Evolutionary conservation across 64 coral and sea anemone genomes (phyloP), one percentile per base, ranked within the genome.

Genomic region (Pocillopora damicornis): DNA sequence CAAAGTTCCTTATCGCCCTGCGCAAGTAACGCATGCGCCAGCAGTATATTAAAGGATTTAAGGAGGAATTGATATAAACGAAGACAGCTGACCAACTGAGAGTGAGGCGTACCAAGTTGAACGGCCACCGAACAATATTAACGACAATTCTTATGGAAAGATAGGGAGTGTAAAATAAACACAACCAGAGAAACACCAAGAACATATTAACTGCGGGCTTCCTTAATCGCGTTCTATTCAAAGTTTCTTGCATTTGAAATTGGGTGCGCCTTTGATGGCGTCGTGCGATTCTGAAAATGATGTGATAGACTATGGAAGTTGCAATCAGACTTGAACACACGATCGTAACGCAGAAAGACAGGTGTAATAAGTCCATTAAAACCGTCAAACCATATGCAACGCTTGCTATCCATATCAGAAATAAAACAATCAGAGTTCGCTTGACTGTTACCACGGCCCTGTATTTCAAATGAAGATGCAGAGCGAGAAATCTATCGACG

Each of bases 391-490:
- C 80, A 18, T 51, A 83, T 11, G 35, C 15, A 13, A 83, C 9
- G 42, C 80, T 67, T 83, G 60, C 35, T 14, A 51, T 63, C 78
- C 78, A 90, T 11, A 83, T 63, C 1, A 59, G 4, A 10, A 61
- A 51, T 10, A 90, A 59, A 7, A 42, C 6, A 35, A 18, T 75
- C 15, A 60, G 5, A 1, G 69, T 61, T 5, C 79, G 77, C 30
- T 35, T 12, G 12, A 75, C 2, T n/a, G 88, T 90, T 1, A 90
- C 69, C 2, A 90, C 34, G 3, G 35, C 26, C 11, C 11, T 34
- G 37, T 90, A 90, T 20, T 58, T 79, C 16, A 90, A 61, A 63
- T 90, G 88, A 13, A 90, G 38, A 20, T n/a, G 62, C 34, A 90
- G 34, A 16, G 88, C 88, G 0, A 76, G 25, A 45, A 82, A 74